Percentiles rank a stretch among this genome's conserved stretches.
phyloP scores from a whole-genome alignment of 2,113 vertebrate species.

The Bathybates hornii region DNA sequence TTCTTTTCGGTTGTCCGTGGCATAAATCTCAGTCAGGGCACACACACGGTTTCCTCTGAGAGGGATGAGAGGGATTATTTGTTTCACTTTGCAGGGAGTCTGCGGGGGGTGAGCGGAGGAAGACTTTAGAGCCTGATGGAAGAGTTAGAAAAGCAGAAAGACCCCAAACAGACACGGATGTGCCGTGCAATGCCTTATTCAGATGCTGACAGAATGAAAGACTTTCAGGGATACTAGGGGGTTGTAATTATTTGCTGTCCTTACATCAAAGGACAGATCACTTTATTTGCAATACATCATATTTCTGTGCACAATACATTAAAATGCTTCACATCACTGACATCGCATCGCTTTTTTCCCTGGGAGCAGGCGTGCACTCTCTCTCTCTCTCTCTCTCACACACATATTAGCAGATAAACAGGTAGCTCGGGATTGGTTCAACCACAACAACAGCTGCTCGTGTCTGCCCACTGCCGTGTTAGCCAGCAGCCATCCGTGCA shows the following conservation, averaged over 20 bases:
- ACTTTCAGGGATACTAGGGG: not conserved
- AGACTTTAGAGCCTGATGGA: not conserved
- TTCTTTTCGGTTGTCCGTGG: not conserved
- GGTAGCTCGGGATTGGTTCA: constrained; percentile 26
- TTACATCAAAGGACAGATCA: not conserved
- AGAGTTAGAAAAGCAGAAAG: not conserved
- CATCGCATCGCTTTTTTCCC: not conserved
- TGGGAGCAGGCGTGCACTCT: not conserved
- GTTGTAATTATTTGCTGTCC: not conserved
- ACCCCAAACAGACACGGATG: not conserved
- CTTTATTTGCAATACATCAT: not conserved
- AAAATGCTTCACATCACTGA: not conserved
- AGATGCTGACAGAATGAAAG: not conserved
- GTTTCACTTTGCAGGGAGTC: constrained; percentile 30
- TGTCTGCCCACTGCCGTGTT: constrained; percentile 1
- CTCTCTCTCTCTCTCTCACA: not conserved
- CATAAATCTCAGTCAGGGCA: constrained; percentile 52
- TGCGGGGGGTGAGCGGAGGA: constrained; percentile 5
- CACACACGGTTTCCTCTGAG: constrained; percentile 9
- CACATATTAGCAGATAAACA: not conserved
- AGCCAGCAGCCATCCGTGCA: not conserved
- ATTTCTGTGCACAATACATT: not conserved
- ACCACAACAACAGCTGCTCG: constrained; percentile 38
- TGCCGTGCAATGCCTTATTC: not conserved
- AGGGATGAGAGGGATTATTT: constrained; percentile 32